phyloP scores from a whole-genome alignment of 2,888 invertebrate species.

The Harmothoe impar region DNA sequence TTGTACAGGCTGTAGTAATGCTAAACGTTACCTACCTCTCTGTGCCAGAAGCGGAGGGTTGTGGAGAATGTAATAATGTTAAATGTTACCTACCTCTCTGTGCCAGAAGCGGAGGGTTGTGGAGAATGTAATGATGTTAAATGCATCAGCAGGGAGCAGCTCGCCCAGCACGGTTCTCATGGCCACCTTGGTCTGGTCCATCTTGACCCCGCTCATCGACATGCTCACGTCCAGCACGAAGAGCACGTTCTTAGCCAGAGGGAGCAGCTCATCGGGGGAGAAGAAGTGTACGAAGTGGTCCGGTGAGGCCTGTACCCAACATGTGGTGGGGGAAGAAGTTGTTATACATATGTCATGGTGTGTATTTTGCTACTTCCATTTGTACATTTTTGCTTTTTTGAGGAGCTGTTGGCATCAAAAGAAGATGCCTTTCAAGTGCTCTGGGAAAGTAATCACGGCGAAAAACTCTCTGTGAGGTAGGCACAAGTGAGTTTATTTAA shows the following conservation, averaged over 20 bases:
- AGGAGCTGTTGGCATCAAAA: too few relatives aligned
- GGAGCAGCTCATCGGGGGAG: slow-evolving; percentile 85
- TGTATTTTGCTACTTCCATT: too few relatives aligned
- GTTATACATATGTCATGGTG: too few relatives aligned
- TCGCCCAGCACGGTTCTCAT: slow-evolving; percentile 88
- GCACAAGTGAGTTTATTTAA: too few relatives aligned
- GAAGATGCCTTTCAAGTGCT: too few relatives aligned
- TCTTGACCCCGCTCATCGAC: slow-evolving; percentile 89
- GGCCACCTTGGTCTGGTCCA: slow-evolving; percentile 86
- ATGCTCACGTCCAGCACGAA: slow-evolving; percentile 91
- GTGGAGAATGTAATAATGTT: slow-evolving; percentile 54
- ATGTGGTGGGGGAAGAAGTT: too few relatives aligned
- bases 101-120: slow-evolving; percentile 59
- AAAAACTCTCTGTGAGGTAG: too few relatives aligned
- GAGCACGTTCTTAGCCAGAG: slow-evolving; percentile 86
- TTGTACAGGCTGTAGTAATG: too few relatives aligned
- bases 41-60: slow-evolving; percentile 58
- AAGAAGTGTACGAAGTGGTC: slow-evolving; percentile 92
- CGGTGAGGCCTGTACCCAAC: slow-evolving; percentile 77
- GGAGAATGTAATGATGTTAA: slow-evolving; percentile 83
- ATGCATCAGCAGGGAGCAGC: slow-evolving; percentile 87
- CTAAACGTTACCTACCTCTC: slow-evolving; percentile 32
- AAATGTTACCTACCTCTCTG: slow-evolving; percentile 38
- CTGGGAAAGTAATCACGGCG: too few relatives aligned
- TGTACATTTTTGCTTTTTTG: too few relatives aligned